Percentiles rank a stretch among this genome's conserved stretches.
phyloP scores from a whole-genome alignment of 2,888 invertebrate species.

The Lithosia quadra region DNA sequence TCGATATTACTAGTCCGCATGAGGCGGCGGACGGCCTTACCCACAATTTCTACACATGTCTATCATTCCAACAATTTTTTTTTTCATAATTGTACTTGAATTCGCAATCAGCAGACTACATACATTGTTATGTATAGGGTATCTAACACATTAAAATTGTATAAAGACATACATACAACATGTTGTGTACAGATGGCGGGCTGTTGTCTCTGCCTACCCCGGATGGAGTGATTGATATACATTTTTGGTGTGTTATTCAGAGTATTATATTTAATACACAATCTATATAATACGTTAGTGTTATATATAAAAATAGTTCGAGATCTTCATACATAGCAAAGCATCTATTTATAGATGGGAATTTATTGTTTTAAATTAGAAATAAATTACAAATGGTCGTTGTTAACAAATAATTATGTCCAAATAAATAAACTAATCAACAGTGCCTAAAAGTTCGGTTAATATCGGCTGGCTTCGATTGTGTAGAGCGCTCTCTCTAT shows the following conservation, averaged over 20 bases:
- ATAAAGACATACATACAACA: not conserved
- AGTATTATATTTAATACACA: constrained; percentile 14
- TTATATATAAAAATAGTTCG: constrained; percentile 38
- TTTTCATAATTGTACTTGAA: not conserved
- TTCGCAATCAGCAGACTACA: not conserved
- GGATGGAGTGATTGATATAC: not conserved
- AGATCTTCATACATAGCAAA: constrained; percentile 36
- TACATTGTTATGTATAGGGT: not conserved
- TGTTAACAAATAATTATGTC: not conserved
- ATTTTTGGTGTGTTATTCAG: constrained; percentile 15
- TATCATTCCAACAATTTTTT: not conserved
- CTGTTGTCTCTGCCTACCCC: not conserved
- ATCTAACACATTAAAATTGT: constrained; percentile 14
- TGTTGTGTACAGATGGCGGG: not conserved
- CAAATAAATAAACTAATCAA: not conserved
- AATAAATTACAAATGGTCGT: not conserved
- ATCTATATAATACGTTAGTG: constrained; percentile 28
- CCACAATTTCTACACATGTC: not conserved
- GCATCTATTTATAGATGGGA: constrained; percentile 13
- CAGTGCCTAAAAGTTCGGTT: not conserved
- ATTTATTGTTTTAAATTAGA: constrained; percentile 34
- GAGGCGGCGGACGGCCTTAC: no score
- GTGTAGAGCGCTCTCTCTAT: no score
- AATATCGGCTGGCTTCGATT: not conserved
- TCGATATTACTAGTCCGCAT: no score